Base-by-base conservation (phyloP, 1,140 invertebrate genomes). In the Homarus americanus region DNA sequence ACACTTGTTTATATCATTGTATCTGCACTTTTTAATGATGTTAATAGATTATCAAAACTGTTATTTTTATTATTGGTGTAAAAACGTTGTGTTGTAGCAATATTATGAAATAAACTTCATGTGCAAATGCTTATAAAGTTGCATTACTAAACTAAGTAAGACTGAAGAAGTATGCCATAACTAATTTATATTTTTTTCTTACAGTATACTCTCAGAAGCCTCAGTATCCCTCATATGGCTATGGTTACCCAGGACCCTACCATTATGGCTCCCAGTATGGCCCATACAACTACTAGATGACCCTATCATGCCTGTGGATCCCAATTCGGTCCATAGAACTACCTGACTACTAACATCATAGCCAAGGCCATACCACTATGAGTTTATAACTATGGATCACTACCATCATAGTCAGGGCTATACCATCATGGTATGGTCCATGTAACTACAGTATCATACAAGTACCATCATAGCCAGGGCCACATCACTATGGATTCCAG, bases 201-300 rank as follows among this genome's bases (percentile, higher is more conserved):
- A 38, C 95, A 98, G 97, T 98, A 91, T 98, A 98, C 95, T 97
- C 97, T 28, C 98, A 98, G 94, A 98, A 98, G 94, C 97, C 98
- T 94, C 97, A 98, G 92, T 97, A 97, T 93, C 94, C 94, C 58
- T 96, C 97, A 0, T 98, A 98, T 94, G 97, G 97, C 72, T 95
- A 95, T 87, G 97, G 97, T 91, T 98, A 98, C 93, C 97, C 97
- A 49, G 96, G 96, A 63, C 96, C 97, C 93, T 97, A 98, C 94
- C 97, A 97, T 83, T 89, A 87, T 78, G 85, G 87, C 93, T 97
- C 97, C 32, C 97, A 98, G 94, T 98, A 98, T 94, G 97, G 97
- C n/a, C 97, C 97, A 17, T 98, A 98, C 95, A 94, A 94, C 63
- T 91, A 93, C 90, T 93, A 82, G 82, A 44, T 5, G 15, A n/a